These are phyloP conservation scores for Centropus unirufus DNA, from an alignment of 2,113 vertebrate species.

Conservation along the genomic window DNA sequence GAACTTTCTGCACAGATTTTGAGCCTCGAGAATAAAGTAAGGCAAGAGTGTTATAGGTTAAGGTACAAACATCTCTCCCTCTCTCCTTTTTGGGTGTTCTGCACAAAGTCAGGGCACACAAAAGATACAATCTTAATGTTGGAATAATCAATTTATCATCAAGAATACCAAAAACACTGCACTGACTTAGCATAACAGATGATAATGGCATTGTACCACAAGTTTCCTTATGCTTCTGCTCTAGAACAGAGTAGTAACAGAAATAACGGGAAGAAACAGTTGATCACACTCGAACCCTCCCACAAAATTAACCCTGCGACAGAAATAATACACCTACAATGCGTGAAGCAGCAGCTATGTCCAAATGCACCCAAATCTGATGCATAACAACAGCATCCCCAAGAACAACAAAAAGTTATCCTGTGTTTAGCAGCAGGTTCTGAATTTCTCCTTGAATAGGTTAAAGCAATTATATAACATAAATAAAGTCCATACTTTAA, in stretches of 20 bases:
- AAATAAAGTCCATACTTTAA: background rate
- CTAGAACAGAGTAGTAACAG: background rate
- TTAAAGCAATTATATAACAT: background rate
- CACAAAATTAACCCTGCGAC: background rate
- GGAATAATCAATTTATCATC: background rate
- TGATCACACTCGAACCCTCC: background rate
- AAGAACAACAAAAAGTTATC: background rate
- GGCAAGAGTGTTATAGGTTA: background rate
- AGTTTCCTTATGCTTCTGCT: background rate
- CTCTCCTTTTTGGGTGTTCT: background rate
- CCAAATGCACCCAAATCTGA: accelerated
- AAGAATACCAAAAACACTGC: background rate
- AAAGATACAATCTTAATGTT: background rate
- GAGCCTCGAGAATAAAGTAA: background rate
- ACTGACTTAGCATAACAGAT: background rate
- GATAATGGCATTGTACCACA: background rate
- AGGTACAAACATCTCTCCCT: background rate
- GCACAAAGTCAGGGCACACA: background rate
- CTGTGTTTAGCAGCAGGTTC: background rate
- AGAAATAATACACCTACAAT: background rate
- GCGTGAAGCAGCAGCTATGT: accelerated
- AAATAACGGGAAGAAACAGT: background rate
- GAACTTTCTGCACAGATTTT: background rate
- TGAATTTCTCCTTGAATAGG: background rate
- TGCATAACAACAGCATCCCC: accelerated